Evolutionary conservation across 1,140 invertebrate genomes (phyloP).

Genomic region (Leptonema lineaticorne): DNA sequence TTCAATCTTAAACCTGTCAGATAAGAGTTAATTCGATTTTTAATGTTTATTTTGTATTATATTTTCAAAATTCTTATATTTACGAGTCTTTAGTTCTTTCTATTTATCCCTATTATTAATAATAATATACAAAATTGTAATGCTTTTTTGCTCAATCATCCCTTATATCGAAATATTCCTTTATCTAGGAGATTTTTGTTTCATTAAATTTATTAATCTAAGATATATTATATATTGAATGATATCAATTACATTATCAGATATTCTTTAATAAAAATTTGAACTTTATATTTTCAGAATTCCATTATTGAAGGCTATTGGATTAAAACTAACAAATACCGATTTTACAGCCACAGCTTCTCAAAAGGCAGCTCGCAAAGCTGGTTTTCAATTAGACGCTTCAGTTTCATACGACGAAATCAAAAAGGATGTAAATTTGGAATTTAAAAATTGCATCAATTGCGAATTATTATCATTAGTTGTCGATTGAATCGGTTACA

Average conservation of each 20-base stretch:
- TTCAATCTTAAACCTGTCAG: too few species aligned
- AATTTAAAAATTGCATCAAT: neutral
- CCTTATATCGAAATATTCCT: too few species aligned
- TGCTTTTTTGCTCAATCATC: too few species aligned
- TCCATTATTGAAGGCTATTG: constrained; percentile 28
- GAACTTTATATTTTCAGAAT: constrained; percentile 13
- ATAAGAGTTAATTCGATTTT: too few species aligned
- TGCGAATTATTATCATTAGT: neutral
- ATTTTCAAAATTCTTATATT: too few species aligned
- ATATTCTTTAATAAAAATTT: neutral
- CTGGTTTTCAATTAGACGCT: constrained; percentile 24
- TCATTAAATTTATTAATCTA: too few species aligned
- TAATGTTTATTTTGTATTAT: too few species aligned
- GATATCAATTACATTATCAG: neutral
- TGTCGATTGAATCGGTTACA: neutral
- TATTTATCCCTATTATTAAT: too few species aligned
- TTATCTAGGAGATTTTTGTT: too few species aligned
- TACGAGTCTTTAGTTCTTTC: too few species aligned
- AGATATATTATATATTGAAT: too few species aligned
- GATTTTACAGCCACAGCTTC: constrained; percentile 24
- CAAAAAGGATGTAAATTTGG: neutral
- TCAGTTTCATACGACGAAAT: constrained; percentile 10
- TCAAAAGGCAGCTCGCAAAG: constrained; percentile 24
- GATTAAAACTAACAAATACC: constrained; percentile 13
- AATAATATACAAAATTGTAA: too few species aligned